phyloP scores from a whole-genome alignment of 2,888 invertebrate genomes.

The Pyralis farinalis region DNA sequence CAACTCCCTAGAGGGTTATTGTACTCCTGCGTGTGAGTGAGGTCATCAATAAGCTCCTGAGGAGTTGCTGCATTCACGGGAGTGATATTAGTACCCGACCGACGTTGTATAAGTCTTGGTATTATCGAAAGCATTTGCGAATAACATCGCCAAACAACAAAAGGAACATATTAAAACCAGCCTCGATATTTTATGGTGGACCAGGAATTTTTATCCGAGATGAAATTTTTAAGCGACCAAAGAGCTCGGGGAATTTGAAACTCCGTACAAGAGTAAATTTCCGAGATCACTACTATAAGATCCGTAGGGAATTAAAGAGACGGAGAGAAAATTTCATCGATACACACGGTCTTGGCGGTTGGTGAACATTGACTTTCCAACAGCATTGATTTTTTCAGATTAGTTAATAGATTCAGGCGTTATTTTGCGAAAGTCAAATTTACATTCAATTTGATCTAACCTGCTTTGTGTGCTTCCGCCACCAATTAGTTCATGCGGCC shows the following conservation, averaged over 20 bases:
- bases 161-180: neutral
- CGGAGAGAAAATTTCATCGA: slow-evolving; percentile 9
- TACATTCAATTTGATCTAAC: too few species aligned
- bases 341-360: slow-evolving; percentile 10
- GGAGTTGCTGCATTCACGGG: too few species aligned
- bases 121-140: neutral
- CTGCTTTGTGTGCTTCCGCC: too few species aligned
- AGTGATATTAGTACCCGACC: too few species aligned
- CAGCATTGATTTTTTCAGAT: too few species aligned
- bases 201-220: slow-evolving; percentile 16
- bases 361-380: slow-evolving; percentile 1
- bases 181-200: slow-evolving; percentile 12
- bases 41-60: too few species aligned
- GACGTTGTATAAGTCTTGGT: too few species aligned
- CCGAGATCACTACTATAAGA: slow-evolving; percentile 18
- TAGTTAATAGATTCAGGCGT: too few species aligned
- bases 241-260: slow-evolving; percentile 19
- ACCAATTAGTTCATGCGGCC: too few species aligned
- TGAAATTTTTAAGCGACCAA: slow-evolving; percentile 23
- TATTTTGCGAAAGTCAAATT: too few species aligned
- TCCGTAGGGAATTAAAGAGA: slow-evolving; percentile 20
- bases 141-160: slow-evolving; percentile 2
- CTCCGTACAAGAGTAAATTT: slow-evolving; percentile 21
- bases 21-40: too few species aligned
- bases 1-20: too few species aligned